Percentiles rank a stretch among this genome's conserved stretches.
Conservation (phyloP, 2,888 invertebrate genomes). For the Perdita meconis region DNA sequence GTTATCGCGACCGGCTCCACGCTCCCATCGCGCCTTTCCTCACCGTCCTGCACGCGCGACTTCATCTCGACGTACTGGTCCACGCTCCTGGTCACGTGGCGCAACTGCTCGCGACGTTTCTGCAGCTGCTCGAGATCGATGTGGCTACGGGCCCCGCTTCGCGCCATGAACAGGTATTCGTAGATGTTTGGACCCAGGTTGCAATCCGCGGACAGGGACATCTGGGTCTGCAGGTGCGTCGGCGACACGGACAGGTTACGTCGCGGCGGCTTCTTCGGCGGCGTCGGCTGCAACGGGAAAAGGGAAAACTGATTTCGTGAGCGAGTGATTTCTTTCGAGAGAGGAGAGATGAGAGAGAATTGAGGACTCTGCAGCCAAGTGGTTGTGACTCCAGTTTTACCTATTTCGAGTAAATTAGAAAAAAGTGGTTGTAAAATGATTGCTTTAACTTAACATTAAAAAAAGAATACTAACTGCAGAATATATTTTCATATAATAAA, state of each 20-base stretch:
- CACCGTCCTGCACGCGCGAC: constrained; percentile 85
- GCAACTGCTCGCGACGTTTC: constrained; percentile 85
- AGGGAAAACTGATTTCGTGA: background rate
- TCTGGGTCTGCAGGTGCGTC: constrained; percentile 88
- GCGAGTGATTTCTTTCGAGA: no score
- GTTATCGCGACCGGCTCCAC: constrained; percentile 90
- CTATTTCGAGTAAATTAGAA: no score
- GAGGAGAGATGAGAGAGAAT: no score
- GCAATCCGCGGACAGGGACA: constrained; percentile 86
- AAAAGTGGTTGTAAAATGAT: no score
- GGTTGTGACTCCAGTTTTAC: no score
- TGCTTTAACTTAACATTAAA: no score
- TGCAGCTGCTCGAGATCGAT: constrained; percentile 89
- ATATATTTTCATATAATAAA: no score
- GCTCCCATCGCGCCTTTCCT: constrained; percentile 76
- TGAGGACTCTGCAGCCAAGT: no score
- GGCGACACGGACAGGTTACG: constrained; percentile 94
- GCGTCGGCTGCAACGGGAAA: constrained; percentile 88
- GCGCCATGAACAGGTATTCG: constrained; percentile 88
- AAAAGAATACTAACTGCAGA: no score
- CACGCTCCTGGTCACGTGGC: constrained; percentile 89
- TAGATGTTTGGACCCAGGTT: constrained; percentile 88
- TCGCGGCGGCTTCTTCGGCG: constrained; percentile 95
- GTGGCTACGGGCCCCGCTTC: constrained; percentile 89
- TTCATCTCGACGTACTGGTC: constrained; percentile 93